Conservation (phyloP, 2,113 vertebrate species). For the Gymnobelideus leadbeateri region DNA sequence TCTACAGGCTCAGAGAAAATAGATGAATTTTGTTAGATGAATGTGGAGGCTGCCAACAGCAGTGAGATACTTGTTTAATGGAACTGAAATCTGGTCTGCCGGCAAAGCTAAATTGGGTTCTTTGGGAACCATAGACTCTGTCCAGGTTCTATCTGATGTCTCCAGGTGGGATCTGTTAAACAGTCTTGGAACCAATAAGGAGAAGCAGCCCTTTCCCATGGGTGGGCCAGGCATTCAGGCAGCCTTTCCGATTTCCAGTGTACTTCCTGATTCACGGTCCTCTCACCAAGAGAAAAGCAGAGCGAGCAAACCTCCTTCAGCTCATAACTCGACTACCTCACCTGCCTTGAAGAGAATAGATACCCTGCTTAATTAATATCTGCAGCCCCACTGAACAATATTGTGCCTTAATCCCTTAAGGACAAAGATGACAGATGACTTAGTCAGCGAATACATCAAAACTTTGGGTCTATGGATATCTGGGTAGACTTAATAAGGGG, state of each 20-base stretch:
- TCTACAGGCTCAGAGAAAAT: slow-evolving; percentile 34
- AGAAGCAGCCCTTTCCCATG: background rate
- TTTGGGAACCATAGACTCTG: background rate
- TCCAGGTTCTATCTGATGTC: background rate
- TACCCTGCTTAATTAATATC: slow-evolving; percentile 64
- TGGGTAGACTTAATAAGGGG: slow-evolving; percentile 74
- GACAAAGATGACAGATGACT: slow-evolving; percentile 71
- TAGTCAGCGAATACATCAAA: slow-evolving; percentile 78
- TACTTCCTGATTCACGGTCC: background rate
- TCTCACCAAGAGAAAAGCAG: background rate
- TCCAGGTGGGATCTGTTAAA: background rate
- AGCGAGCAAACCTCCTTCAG: background rate
- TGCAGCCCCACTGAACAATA: slow-evolving; percentile 50
- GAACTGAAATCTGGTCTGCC: background rate
- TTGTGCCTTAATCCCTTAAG: slow-evolving; percentile 75
- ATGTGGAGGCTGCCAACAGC: background rate
- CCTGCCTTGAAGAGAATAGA: slow-evolving; percentile 35
- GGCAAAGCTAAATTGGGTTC: background rate
- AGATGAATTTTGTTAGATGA: slow-evolving; percentile 4
- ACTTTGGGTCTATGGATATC: slow-evolving; percentile 59
- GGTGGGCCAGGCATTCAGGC: background rate
- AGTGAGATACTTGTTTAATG: background rate
- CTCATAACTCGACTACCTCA: fast-evolving
- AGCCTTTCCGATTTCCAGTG: background rate
- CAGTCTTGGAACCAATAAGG: background rate